These are phyloP conservation scores for Octopus sinensis DNA, from an alignment of 1,140 invertebrate species.

Conservation along the genomic window DNA sequence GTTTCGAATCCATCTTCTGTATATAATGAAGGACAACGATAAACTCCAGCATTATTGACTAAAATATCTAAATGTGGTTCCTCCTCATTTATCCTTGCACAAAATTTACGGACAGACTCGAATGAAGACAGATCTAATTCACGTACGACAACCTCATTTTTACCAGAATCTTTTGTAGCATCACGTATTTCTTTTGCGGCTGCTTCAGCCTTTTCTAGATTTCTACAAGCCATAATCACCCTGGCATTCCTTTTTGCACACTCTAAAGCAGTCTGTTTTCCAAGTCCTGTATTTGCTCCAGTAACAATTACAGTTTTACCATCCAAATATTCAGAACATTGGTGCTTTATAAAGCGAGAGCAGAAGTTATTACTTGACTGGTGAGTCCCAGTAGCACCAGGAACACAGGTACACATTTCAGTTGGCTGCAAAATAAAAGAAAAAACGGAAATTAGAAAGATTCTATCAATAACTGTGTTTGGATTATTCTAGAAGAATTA, in stretches of 20 bases:
- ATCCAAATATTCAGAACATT: slow-evolving; percentile 38
- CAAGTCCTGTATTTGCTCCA: slow-evolving; percentile 83
- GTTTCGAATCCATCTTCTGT: slow-evolving; percentile 54
- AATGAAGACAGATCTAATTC: slow-evolving; percentile 72
- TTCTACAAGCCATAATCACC: slow-evolving; percentile 79
- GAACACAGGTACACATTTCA: no score
- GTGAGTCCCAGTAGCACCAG: no score
- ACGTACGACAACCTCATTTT: slow-evolving; percentile 64
- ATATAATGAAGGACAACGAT: slow-evolving; percentile 40
- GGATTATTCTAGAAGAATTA: no score
- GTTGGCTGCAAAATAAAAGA: no score
- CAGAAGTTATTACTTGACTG: no score
- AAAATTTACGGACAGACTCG: slow-evolving; percentile 71
- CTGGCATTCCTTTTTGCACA: slow-evolving; percentile 67
- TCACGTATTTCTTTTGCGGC: slow-evolving; percentile 74
- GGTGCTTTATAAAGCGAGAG: no score
- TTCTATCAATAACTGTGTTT: no score
- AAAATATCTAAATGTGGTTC: slow-evolving; percentile 59
- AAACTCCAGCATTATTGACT: slow-evolving; percentile 78
- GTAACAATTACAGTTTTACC: slow-evolving; percentile 83
- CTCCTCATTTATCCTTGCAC: slow-evolving; percentile 64
- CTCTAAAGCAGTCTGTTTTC: slow-evolving; percentile 74
- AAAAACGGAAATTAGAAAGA: no score
- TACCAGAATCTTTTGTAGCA: slow-evolving; percentile 58
- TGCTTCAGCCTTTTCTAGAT: slow-evolving; percentile 71